These are phyloP conservation scores for Elymnias hypermnestra DNA, from an alignment of 1,140 invertebrate genomes.

Conservation along the genomic window DNA sequence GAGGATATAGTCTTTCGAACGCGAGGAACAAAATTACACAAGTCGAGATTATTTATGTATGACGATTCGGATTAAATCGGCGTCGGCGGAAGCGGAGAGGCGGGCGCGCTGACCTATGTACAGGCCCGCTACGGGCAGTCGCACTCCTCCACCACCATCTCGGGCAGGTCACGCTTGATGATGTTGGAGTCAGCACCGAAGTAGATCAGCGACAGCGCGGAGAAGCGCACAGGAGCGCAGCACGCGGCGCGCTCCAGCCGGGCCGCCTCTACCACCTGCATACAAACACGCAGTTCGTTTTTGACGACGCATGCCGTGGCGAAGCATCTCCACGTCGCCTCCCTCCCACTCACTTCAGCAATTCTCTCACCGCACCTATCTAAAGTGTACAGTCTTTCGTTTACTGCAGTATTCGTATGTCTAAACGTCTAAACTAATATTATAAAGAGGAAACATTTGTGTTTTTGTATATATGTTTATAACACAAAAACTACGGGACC, in stretches of 20 bases:
- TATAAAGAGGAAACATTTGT: too few relatives aligned
- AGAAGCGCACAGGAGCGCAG: constrained; percentile 95
- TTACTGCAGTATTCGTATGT: too few relatives aligned
- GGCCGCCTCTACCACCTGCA: constrained; percentile 82
- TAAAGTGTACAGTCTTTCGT: too few relatives aligned
- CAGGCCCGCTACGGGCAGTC: constrained; percentile 86
- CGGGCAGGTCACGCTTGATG: constrained; percentile 94
- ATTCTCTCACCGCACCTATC: too few relatives aligned
- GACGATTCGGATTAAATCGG: constrained; percentile 65
- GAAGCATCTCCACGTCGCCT: background rate
- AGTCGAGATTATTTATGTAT: constrained; percentile 71
- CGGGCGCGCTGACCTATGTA: constrained; percentile 47
- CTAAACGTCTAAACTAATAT: too few relatives aligned
- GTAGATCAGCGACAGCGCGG: constrained; percentile 94
- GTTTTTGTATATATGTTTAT: too few relatives aligned
- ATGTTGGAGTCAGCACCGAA: constrained; percentile 93
- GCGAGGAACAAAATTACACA: constrained; percentile 74
- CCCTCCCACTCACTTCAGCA: too few relatives aligned
- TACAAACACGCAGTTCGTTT: background rate
- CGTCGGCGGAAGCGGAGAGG: constrained; percentile 54
- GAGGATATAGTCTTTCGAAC: constrained; percentile 72
- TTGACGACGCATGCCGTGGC: background rate
- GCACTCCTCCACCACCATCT: constrained; percentile 98
- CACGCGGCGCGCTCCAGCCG: constrained; percentile 34
- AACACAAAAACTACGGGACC: too few relatives aligned